Evolutionary conservation across 2,888 invertebrate genomes (phyloP).

Genomic region (Listrodromus nycthemerus): DNA sequence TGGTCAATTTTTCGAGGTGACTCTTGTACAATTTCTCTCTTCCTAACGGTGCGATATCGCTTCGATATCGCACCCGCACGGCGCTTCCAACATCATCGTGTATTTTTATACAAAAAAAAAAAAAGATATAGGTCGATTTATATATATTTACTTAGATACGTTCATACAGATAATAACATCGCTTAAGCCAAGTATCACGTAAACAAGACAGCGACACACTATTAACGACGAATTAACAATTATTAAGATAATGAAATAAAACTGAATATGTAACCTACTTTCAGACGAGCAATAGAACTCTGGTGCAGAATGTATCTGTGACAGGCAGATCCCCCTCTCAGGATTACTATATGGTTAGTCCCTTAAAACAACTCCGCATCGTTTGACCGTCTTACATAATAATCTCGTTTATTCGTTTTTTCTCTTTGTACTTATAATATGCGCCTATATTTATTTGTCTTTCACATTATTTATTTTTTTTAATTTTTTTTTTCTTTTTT

Average conservation of each 20-base stretch:
- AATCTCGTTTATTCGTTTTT: constrained; percentile 79
- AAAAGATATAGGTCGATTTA: constrained; percentile 28
- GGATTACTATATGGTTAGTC: constrained; percentile 85
- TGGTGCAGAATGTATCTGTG: constrained; percentile 85
- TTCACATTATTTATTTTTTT: constrained; percentile 9
- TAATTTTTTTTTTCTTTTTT: constrained; percentile 40
- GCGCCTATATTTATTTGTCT: constrained; percentile 67
- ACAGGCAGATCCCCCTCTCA: constrained; percentile 85
- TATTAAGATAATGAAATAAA: constrained; percentile 80
- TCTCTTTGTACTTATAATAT: constrained; percentile 64
- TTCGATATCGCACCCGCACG: constrained; percentile 62
- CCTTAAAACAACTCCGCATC: constrained; percentile 84
- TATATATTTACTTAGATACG: constrained; percentile 46
- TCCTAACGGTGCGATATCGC: constrained; percentile 61
- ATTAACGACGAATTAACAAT: constrained; percentile 61
- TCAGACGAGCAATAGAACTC: constrained; percentile 85
- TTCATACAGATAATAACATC: constrained; percentile 52
- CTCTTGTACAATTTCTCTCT: constrained; percentile 56
- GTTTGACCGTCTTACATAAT: constrained; percentile 84
- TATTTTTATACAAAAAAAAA: constrained; percentile 54
- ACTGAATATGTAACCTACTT: constrained; percentile 85
- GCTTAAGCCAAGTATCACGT: constrained; percentile 54
- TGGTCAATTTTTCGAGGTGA: constrained; percentile 28
- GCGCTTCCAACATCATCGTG: constrained; percentile 54
- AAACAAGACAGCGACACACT: constrained; percentile 66